Evolutionary conservation across 2,113 vertebrate species (phyloP), one percentile per base, ranked within the genome.

Genomic region (Prinia subflava): DNA sequence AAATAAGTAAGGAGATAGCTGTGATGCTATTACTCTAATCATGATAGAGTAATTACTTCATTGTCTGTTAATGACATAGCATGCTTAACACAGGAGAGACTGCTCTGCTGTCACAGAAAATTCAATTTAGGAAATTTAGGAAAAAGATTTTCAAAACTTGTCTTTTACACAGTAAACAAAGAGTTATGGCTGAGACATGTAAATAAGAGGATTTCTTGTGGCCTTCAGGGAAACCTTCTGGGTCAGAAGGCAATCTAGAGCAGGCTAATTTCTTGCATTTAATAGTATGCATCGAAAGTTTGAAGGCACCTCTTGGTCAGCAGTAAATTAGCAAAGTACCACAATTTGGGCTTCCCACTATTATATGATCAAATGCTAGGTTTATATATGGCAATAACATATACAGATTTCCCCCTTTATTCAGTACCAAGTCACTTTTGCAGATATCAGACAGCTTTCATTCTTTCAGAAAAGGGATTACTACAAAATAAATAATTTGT

Each of bases 1-100:
- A 90, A 81, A 64, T 83, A 91, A 64, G 39, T 92, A 74, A 91
- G 69, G 28, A 74, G 63, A 80, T 89, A 95, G 78, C 74, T 65
- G 82, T 85, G 83, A 65, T 90, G 73, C 87, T 95, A 83, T 79
- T 94, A 67, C 57, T 85, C 17, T 70, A 94, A 71, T 57, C 8
- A 0, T 75, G 65, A 81, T 42, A 70, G 41, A 86, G 31, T 90
- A 94, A 84, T 95, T 91, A 67, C 62, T 93, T 89, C 33, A 89
- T 67, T 75, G 39, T 80, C 52, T 68, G 10, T 85, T 90, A 69
- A 64, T 84, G 69, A 39, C 70, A 69, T 71, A 37, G 47, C 16
- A 27, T 87, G 24, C 35, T 22, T 80, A 39, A 83, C 33, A 62
- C 2, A 4, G 8, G 23, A 55, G 21, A 59, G 33, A 27, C 24